Evolutionary conservation across 1,140 invertebrate genomes (phyloP), one percentile per base, ranked within the genome.

Genomic region (Vanessa atalanta): DNA sequence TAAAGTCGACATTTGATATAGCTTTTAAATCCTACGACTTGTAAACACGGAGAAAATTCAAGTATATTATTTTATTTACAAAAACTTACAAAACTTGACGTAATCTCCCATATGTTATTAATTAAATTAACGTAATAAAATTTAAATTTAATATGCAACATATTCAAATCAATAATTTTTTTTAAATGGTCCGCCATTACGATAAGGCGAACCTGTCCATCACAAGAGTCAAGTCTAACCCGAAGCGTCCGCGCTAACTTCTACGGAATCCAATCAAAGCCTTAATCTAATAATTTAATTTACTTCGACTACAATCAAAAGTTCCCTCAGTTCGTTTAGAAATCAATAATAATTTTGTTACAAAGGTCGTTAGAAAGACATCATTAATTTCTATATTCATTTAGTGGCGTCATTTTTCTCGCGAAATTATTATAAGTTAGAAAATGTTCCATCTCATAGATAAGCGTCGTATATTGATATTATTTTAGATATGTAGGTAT

Each of bases 211-310:
- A 63, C 50, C 63, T 75, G 77, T 81, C 75, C 75, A 75, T 81
- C 79, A 81, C 23, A 31, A 61, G 68, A 71, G 75, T 79, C 77
- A 71, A 72, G 60, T 75, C 23, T 50, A 65, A 77, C 70, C 66
- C 66, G 43, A 26, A 13, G 65, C 67, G 63, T 74, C 71, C 63
- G 72, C 67, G 64, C 48, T 72, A 77, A 78, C 79, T 82, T 64
- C 60, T 48, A 77, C 50, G 47, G 67, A 80, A 79, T 80, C 76
- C 79, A 82, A 83, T 80, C 75, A 82, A 77, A 80, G 73, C 72
- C 65, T 72, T 80, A 79, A 80, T 78, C 70, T 77, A 78, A 75
- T 80, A 78, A 82, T 77, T 80, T 77, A 76, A 77, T 82, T 78
- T 78, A 76, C 65, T 78, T 76, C 73, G 63, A 50, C 67, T 75